phyloP scores from a whole-genome alignment of 2,797 vertebrate genomes.

The Hafferia zeledoni region DNA sequence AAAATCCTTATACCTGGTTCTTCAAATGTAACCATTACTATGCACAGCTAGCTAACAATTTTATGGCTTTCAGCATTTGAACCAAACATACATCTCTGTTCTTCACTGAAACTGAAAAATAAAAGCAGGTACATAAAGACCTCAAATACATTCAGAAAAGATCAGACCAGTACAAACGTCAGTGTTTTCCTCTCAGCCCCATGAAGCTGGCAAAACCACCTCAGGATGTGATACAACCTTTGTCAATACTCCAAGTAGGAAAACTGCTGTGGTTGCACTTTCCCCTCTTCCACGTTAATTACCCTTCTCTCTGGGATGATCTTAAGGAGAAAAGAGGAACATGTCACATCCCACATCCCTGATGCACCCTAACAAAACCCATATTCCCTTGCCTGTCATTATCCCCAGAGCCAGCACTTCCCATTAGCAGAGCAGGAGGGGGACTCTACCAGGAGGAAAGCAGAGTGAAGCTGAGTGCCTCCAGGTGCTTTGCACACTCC shows the following conservation, averaged over 20 bases:
- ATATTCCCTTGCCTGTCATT: not conserved
- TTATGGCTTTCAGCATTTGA: not conserved
- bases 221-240: not conserved
- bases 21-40: not conserved
- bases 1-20: not conserved
- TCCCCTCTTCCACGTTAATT: not conserved
- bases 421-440: not conserved
- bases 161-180: not conserved
- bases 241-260: not conserved
- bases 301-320: not conserved
- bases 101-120: not conserved
- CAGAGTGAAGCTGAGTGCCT: not conserved
- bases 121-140: not conserved
- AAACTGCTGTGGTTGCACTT: not conserved
- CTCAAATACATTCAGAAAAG: not conserved
- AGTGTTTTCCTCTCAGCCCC: not conserved
- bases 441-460: not conserved
- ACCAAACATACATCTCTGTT: not conserved
- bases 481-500: rapidly evolving
- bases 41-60: not conserved
- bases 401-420: not conserved
- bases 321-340: not conserved
- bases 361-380: not conserved
- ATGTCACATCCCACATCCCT: not conserved
- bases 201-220: not conserved